phyloP scores from a whole-genome alignment of 2,113 vertebrate genomes.

The Lycaon pictus region DNA sequence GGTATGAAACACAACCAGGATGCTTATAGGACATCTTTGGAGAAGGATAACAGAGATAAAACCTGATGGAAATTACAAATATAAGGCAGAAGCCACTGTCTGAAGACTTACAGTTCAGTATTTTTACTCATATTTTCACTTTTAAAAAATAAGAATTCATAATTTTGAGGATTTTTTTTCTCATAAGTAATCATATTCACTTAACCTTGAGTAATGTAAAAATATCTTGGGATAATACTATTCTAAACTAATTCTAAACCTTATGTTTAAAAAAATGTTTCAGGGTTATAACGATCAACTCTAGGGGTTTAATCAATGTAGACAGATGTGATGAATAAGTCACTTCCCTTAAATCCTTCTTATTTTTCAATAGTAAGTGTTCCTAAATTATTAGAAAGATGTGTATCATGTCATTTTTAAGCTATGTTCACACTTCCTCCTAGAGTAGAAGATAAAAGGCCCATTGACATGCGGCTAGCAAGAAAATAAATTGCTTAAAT shows the following conservation, averaged over 20 bases:
- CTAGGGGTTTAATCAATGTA: neutral
- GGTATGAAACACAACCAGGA: neutral
- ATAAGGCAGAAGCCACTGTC: neutral
- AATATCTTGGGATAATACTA: neutral
- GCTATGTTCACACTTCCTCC: neutral
- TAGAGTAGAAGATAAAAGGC: neutral
- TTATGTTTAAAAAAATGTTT: neutral
- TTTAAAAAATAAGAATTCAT: neutral
- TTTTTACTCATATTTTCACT: neutral
- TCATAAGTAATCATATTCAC: neutral
- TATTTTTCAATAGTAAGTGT: neutral
- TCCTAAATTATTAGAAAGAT: constrained; percentile 8
- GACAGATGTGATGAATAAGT: neutral
- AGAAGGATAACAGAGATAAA: neutral
- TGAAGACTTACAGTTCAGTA: neutral
- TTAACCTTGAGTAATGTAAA: neutral
- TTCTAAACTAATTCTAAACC: neutral
- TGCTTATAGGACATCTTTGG: neutral
- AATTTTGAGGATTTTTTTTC: neutral
- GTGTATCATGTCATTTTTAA: neutral
- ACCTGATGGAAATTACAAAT: no score
- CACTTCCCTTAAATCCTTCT: neutral
- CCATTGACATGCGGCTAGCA: neutral
- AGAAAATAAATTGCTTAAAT: neutral
- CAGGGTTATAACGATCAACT: neutral